Evolutionary conservation across 2,113 vertebrate species (phyloP).

Genomic region (Ochotona princeps): DNA sequence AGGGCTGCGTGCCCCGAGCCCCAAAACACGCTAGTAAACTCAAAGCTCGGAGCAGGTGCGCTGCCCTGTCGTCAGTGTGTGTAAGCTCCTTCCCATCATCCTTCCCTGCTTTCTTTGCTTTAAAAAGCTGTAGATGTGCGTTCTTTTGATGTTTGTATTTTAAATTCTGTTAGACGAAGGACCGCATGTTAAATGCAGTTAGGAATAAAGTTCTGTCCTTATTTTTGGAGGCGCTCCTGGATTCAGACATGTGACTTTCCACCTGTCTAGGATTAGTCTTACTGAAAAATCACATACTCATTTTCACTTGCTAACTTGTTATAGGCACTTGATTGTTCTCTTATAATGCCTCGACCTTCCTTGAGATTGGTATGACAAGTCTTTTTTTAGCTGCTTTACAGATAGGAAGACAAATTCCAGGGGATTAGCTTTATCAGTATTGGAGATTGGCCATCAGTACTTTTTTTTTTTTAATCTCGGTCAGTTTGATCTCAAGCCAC

Average conservation of each 20-base stretch:
- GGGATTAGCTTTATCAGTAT: not conserved
- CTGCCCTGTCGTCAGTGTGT: not conserved
- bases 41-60: not conserved
- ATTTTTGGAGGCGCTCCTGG: not conserved
- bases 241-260: not conserved
- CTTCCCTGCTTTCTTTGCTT: not conserved
- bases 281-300: not conserved
- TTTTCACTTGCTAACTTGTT: not conserved
- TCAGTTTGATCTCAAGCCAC: not conserved
- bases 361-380: not conserved
- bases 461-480: not conserved
- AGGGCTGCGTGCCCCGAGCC: not conserved
- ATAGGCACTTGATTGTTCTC: not conserved
- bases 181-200: not conserved
- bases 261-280: not conserved
- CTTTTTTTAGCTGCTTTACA: slow-evolving; percentile 13
- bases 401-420: not conserved
- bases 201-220: not conserved
- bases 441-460: not conserved
- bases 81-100: not conserved
- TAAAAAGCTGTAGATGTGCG: not conserved
- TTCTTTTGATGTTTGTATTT: not conserved
- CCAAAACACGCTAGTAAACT: not conserved
- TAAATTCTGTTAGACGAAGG: not conserved
- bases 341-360: not conserved